Evolutionary conservation across 2,888 invertebrate species (phyloP), one percentile per base, ranked within the genome.

Genomic region (Archips crataeganus): DNA sequence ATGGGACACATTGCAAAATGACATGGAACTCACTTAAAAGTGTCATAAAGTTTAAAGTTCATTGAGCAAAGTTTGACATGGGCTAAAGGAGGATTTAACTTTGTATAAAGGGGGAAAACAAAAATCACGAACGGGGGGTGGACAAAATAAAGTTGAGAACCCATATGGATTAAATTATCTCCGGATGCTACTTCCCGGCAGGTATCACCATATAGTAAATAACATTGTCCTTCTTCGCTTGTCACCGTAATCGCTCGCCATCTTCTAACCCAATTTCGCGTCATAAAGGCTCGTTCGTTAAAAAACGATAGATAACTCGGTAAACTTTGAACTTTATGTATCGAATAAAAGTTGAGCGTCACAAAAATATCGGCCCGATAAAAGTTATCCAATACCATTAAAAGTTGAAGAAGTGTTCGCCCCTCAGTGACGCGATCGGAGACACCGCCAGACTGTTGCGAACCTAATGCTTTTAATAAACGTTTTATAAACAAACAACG

Each of bases 351-450:
- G 66, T 71, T 71, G 83, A 84, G 79, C 80, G 81, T 36, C 42
- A 73, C 78, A 75, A 80, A 82, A 82, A 82, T 84, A 78, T 77
- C 73, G 67, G 70, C 70, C 70, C 78, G 80, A 80, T 82, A 77
- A 75, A 85, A 85, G 81, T 85, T 85, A 83, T 80, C 80, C 84
- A 82, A 85, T 86, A 85, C 81, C 82, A 85, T 85, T 86, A 85
- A 85, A 86, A 85, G 83, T 85, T 85, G 51, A 66, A 68, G 75
- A 76, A 78, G 77, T 77, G 70, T 70, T 66, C 54, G 62, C 49
- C 70, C 51, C 39, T 10, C 34, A 60, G 66, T 70, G 74, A 70
- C 42, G 61, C 64, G 74, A 34, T 65, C 65, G 51, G 65, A 10
- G 13, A 3, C n/a, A 65, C 65, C 59, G 68, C 59, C 42, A 65